Evolutionary conservation across 1,140 invertebrate species (phyloP).

Genomic region (Pissodes strobi): DNA sequence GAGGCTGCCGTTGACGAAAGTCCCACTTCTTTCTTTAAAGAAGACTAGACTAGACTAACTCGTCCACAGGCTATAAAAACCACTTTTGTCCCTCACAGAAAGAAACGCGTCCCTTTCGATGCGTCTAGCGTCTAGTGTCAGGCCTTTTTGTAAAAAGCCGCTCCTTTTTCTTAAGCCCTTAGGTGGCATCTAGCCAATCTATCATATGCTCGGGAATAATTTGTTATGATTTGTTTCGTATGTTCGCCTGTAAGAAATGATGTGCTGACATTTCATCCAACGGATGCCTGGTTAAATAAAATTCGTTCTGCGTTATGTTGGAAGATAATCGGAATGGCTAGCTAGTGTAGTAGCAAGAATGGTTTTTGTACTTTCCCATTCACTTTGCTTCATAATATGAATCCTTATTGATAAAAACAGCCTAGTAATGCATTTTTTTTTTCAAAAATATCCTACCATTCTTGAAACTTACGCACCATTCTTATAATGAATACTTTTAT

Average conservation of each 20-base stretch:
- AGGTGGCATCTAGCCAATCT: background rate
- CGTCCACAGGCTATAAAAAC: background rate
- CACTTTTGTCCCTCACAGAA: constrained; percentile 6
- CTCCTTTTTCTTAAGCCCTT: background rate
- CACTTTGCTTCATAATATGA: too few relatives aligned
- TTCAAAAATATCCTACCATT: too few relatives aligned
- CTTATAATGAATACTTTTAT: too few relatives aligned
- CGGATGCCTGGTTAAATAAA: background rate
- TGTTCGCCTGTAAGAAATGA: background rate
- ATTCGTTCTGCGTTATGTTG: background rate
- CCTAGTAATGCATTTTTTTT: too few relatives aligned
- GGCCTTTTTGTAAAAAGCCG: background rate
- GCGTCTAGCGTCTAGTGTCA: background rate
- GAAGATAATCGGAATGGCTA: background rate
- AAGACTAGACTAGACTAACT: background rate
- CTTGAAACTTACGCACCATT: too few relatives aligned
- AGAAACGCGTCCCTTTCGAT: background rate
- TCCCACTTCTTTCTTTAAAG: background rate
- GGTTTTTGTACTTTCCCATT: too few relatives aligned
- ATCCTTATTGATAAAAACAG: too few relatives aligned
- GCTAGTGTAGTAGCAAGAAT: too few relatives aligned
- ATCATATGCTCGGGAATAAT: background rate
- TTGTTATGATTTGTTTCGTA: background rate
- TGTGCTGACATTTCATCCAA: background rate
- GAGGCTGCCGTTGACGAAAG: background rate